Percentiles rank a stretch among this genome's conserved stretches.
These are phyloP conservation scores for Epicauta chinensis DNA, from an alignment of 1,140 invertebrate genomes.

Conservation along the genomic window DNA sequence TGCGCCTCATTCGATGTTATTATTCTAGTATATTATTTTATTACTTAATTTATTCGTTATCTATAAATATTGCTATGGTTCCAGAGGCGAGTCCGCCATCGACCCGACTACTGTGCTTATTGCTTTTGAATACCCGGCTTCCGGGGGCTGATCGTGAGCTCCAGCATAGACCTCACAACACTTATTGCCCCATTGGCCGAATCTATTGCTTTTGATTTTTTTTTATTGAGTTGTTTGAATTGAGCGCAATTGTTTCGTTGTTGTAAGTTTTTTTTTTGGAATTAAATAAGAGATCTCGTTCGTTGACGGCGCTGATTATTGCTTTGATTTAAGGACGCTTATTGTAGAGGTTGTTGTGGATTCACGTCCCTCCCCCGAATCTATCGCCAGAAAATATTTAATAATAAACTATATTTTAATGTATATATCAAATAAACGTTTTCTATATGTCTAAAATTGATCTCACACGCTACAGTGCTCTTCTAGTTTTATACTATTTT, in stretches of 20 bases:
- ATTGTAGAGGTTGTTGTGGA: constrained; percentile 16
- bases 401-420: constrained; percentile 38
- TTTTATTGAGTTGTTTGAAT: constrained; percentile 9
- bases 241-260: neutral
- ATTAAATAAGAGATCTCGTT: neutral
- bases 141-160: constrained; percentile 27
- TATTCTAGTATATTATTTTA: constrained; percentile 19
- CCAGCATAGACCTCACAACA: constrained; percentile 10
- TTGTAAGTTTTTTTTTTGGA: neutral
- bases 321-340: constrained; percentile 1
- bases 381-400: constrained; percentile 39
- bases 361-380: constrained; percentile 30
- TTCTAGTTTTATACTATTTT: constrained; percentile 9
- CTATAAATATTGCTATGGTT: constrained; percentile 42
- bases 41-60: constrained; percentile 31
- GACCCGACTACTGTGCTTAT: constrained; percentile 40
- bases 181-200: constrained; percentile 9
- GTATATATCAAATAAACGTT: constrained; percentile 36
- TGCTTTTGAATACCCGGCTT: constrained; percentile 45
- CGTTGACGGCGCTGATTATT: constrained; percentile 1
- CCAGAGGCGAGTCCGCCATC: constrained; percentile 26
- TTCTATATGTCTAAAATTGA: constrained; percentile 30
- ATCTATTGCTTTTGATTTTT: neutral
- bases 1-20: constrained; percentile 24
- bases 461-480: constrained; percentile 27